Evolutionary conservation across 2,113 vertebrate species (phyloP), one percentile per base, ranked within the genome.

Genomic region (Percopsis transmontana): DNA sequence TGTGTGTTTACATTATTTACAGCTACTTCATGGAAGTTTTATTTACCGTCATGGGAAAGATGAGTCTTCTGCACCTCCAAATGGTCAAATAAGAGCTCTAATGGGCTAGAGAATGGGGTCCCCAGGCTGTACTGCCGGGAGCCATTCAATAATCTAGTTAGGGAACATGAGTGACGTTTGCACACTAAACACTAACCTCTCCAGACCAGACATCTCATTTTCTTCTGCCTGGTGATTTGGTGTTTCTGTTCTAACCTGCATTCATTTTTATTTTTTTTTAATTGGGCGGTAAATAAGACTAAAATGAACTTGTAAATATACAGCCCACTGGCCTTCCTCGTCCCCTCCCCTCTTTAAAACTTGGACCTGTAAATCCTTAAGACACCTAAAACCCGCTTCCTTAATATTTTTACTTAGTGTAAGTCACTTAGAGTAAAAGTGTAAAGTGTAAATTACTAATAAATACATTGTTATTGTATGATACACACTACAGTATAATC

Each of bases 1-100:
- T 56, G 58, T 67, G 74, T 59, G 33, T 85, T 85, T 88, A 83
- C 83, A 88, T 89, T 88, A 90, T 90, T 89, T 89, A 90, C 70
- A 62, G 72, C 68, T 68, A 51, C 70, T 76, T 72, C 71, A 62
- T 66, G 72, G 66, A 86, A 68, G 79, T 84, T 85, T 86, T 80
- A 87, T 86, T 86, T 81, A 86, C 79, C n/a, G 67, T 78, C 75
- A 71, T 58, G 67, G 54, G 65, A 58, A 82, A 63, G 55, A 24
- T 42, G 18, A 70, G 59, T 0, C 44, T 42, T 44, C 60, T 48
- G 56, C 54, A 23, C 54, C 53, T 64, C 42, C 39, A 66, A 72
- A 76, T 40, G 9, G 56, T 14, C 20, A 72, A 70, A 75, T 58
- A 66, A 83, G 72, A 23, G 2, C 42, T 73, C n/a, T 62, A 66